These are phyloP conservation scores for Mythimna lalbum DNA, from an alignment of 2,888 invertebrate genomes.

Conservation along the genomic window DNA sequence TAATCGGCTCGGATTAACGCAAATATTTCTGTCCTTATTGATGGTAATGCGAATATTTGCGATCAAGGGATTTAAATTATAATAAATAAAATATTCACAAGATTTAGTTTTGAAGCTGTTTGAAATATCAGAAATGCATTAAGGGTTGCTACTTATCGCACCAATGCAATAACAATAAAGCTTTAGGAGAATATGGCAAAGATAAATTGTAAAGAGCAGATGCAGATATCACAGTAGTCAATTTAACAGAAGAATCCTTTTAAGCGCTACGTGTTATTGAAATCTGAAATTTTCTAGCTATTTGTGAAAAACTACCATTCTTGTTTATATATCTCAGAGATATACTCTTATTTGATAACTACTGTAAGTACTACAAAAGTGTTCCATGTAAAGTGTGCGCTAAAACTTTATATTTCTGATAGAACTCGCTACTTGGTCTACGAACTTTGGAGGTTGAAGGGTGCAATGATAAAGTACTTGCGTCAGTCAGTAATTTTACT, in stretches of 20 bases:
- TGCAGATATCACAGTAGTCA: constrained; percentile 32
- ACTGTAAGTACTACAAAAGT: neutral
- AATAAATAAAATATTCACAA: constrained; percentile 46
- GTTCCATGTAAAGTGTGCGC: neutral
- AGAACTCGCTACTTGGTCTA: neutral
- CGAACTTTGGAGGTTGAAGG: constrained; percentile 18
- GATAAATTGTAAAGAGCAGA: constrained; percentile 37
- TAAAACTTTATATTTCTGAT: constrained; percentile 5
- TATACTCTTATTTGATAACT: neutral
- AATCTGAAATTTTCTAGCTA: neutral
- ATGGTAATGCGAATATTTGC: constrained; percentile 46
- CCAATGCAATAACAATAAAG: constrained; percentile 44
- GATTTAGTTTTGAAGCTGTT: constrained; percentile 23
- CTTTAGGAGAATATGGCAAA: constrained; percentile 7
- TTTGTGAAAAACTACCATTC: neutral
- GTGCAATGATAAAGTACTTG: constrained; percentile 17
- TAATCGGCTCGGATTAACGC: constrained; percentile 23
- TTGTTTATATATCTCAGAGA: neutral
- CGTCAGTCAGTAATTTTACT: constrained; percentile 23
- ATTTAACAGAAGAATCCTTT: constrained; percentile 28
- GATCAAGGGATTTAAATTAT: constrained; percentile 40
- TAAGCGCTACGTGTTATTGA: constrained; percentile 5
- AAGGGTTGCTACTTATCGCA: constrained; percentile 42
- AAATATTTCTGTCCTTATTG: constrained; percentile 28
- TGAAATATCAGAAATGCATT: constrained; percentile 49